A percentile compares a stretch with the other conserved stretches of the same genome.
Conservation (phyloP, 2,797 vertebrate species). For the Vespertilio murinus region DNA sequence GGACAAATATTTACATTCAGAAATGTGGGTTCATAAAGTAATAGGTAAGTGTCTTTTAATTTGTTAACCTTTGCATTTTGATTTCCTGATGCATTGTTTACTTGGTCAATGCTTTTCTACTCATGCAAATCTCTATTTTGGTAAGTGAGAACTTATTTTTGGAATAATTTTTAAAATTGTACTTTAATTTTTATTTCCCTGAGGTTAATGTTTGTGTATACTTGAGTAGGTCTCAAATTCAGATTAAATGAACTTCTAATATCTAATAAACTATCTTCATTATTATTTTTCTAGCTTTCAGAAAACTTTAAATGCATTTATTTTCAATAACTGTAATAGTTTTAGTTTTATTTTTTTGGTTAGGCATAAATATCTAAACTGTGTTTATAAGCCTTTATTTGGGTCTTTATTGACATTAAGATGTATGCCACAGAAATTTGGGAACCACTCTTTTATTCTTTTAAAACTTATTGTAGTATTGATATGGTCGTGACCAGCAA, state of each 20-base stretch:
- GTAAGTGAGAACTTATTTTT: not conserved
- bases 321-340: not conserved
- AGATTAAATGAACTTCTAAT: not conserved
- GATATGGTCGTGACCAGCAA: not conserved
- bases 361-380: not conserved
- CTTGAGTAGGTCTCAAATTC: not conserved
- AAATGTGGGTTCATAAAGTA: not conserved
- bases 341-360: not conserved
- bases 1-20: not conserved
- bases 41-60: conserved; percentile 34
- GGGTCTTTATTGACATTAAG: not conserved
- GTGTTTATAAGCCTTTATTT: conserved; percentile 1
- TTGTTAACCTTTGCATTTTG: not conserved
- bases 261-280: not conserved
- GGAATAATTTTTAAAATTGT: not conserved
- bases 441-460: conserved; percentile 15
- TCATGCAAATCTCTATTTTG: not conserved
- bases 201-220: not conserved
- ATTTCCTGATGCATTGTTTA: not conserved
- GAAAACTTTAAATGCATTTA: not conserved
- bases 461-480: not conserved
- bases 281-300: not conserved
- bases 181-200: conserved; percentile 1
- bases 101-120: not conserved
- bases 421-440: not conserved